phyloP scores from a whole-genome alignment of 2,113 vertebrate species.

The Callionymus lyra region DNA sequence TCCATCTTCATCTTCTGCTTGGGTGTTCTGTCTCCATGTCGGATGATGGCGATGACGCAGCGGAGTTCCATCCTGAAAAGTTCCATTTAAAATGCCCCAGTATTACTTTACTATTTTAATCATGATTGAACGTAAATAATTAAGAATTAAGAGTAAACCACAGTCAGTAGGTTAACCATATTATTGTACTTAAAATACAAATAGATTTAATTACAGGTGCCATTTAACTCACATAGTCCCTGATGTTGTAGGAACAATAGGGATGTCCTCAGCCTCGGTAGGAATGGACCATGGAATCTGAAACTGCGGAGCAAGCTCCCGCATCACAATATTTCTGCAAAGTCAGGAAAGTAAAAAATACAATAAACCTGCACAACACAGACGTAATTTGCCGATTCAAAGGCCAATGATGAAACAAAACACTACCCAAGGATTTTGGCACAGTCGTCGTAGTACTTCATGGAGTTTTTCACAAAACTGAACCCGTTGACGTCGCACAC shows the following conservation, averaged over 20 bases:
- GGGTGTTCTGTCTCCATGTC: slow-evolving; percentile 91
- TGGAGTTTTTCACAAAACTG: slow-evolving; percentile 98
- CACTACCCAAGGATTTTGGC: slow-evolving; percentile 93
- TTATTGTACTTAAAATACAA: too few relatives aligned
- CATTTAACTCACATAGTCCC: slow-evolving; percentile 88
- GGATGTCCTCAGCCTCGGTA: slow-evolving; percentile 95
- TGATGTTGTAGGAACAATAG: slow-evolving; percentile 97
- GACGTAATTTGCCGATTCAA: too few relatives aligned
- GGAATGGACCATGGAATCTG: slow-evolving; percentile 98
- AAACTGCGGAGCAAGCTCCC: slow-evolving; percentile 93
- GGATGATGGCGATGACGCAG: slow-evolving; percentile 93
- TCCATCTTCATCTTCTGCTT: slow-evolving; percentile 99
- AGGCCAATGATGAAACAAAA: not conserved
- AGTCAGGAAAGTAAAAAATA: not conserved
- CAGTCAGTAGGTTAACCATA: too few relatives aligned
- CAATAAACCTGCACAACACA: too few relatives aligned
- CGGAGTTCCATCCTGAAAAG: slow-evolving; percentile 92
- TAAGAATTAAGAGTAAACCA: too few relatives aligned
- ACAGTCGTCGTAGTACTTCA: slow-evolving; percentile 99
- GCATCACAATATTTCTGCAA: slow-evolving; percentile 89
- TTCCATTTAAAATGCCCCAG: not conserved
- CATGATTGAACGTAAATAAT: too few relatives aligned
- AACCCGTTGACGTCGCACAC: slow-evolving; percentile 97
- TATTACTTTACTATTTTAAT: too few relatives aligned
- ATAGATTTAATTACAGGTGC: too few relatives aligned